Evolutionary conservation across 2,888 invertebrate genomes (phyloP).

Genomic region (Aphidoletes aphidimyza): DNA sequence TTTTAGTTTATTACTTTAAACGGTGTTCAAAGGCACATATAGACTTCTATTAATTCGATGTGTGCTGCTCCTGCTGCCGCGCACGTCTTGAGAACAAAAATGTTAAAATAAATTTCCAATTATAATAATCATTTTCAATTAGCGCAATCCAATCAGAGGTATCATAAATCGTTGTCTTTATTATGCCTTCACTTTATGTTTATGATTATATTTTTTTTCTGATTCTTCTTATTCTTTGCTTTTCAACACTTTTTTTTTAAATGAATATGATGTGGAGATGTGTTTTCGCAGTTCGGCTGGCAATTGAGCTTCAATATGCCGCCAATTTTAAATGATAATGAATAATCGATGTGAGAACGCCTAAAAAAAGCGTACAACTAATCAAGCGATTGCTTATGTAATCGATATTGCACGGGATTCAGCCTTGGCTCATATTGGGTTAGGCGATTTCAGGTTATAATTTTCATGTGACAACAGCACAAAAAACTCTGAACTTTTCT

Average conservation of each 20-base stretch:
- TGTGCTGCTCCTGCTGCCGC: neutral
- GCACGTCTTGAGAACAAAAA: conserved; percentile 44
- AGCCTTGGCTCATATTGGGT: too few relatives aligned
- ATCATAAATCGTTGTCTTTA: conserved; percentile 49
- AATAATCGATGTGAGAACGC: too few relatives aligned
- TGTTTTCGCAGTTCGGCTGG: conserved; percentile 11
- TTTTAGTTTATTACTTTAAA: neutral
- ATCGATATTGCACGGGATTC: too few relatives aligned
- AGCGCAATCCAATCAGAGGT: conserved; percentile 48
- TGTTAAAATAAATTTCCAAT: conserved; percentile 51
- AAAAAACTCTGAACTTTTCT: too few relatives aligned
- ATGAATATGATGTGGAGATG: neutral
- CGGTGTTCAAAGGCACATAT: too few relatives aligned
- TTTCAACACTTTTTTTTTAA: conserved; percentile 5
- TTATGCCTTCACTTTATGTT: conserved; percentile 38
- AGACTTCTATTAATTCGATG: neutral
- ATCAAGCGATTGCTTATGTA: too few relatives aligned
- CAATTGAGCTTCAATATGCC: neutral
- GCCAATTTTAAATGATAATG: conserved; percentile 23
- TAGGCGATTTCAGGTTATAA: too few relatives aligned
- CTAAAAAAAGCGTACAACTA: too few relatives aligned
- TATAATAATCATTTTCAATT: conserved; percentile 51
- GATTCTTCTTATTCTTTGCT: neutral
- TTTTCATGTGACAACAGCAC: too few relatives aligned
- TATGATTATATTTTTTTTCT: conserved; percentile 41